These are phyloP conservation scores for Listrodromus nycthemerus DNA, from an alignment of 2,888 invertebrate species.

Conservation along the genomic window DNA sequence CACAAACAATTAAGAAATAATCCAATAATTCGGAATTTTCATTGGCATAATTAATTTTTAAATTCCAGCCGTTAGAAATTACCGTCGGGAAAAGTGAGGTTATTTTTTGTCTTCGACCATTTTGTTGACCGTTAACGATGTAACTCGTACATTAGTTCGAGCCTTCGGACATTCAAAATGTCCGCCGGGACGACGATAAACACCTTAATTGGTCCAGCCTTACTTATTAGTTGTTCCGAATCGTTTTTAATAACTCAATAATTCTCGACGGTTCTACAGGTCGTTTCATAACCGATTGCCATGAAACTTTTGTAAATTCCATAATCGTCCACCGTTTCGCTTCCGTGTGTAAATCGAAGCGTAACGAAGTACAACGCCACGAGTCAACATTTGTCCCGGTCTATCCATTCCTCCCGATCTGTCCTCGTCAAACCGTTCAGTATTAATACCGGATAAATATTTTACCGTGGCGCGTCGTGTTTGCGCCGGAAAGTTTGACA, in stretches of 20 bases:
- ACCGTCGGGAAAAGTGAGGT: no score
- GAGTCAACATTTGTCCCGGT: background rate
- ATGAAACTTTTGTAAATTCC: no score
- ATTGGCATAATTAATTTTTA: no score
- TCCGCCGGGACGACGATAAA: slow-evolving; percentile 6
- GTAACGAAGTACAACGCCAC: background rate
- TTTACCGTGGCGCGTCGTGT: slow-evolving; percentile 58
- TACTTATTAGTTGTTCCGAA: background rate
- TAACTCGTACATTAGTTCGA: slow-evolving; percentile 3
- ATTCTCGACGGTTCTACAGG: no score
- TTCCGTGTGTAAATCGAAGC: background rate
- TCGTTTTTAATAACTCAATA: no score
- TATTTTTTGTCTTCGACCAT: no score
- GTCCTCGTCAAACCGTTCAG: slow-evolving; percentile 23
- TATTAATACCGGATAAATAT: slow-evolving; percentile 64
- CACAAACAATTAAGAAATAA: no score
- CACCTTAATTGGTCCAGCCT: slow-evolving; percentile 18
- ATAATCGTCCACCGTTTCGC: no score
- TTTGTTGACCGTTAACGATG: background rate
- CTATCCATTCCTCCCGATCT: slow-evolving; percentile 21
- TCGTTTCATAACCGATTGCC: no score
- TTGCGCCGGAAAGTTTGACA: slow-evolving; percentile 52
- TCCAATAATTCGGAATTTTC: no score
- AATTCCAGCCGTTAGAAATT: no score
- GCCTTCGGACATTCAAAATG: background rate